Conservation (phyloP, 2,113 vertebrate species). For the Pangasianodon gigas region DNA sequence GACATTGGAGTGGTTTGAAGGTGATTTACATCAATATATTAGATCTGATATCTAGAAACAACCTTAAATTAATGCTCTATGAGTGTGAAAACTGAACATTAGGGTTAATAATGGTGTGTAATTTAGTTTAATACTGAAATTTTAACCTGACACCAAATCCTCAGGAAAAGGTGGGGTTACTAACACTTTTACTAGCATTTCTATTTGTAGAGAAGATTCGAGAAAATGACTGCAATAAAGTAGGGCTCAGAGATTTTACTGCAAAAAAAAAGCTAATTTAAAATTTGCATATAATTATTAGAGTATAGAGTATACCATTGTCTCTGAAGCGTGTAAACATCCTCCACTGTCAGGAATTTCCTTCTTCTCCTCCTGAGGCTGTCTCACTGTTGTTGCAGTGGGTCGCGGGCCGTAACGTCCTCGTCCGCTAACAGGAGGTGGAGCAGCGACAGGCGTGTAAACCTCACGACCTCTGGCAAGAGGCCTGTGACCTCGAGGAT, state of each 20-base stretch:
- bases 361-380: conserved; percentile 27
- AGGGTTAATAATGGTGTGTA: not conserved
- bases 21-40: not conserved
- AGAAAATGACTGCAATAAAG: not conserved
- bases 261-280: not conserved
- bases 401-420: conserved; percentile 77
- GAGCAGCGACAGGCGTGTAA: conserved; percentile 51
- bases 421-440: conserved; percentile 67
- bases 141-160: too few relatives aligned
- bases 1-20: not conserved
- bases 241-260: not conserved
- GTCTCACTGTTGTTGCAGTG: fast-evolving
- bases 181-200: too few relatives aligned
- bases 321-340: conserved; percentile 73
- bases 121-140: too few relatives aligned
- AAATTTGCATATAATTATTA: not conserved
- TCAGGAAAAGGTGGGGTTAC: too few relatives aligned
- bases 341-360: conserved; percentile 76
- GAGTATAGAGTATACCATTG: conserved; percentile 70
- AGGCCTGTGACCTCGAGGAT: conserved; percentile 79
- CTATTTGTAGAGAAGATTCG: too few relatives aligned
- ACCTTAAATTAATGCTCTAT: not conserved
- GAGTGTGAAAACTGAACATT: not conserved
- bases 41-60: not conserved
- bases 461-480: conserved; percentile 34